phyloP scores from a whole-genome alignment of 2,888 invertebrate genomes.

The Monopis laevigella region DNA sequence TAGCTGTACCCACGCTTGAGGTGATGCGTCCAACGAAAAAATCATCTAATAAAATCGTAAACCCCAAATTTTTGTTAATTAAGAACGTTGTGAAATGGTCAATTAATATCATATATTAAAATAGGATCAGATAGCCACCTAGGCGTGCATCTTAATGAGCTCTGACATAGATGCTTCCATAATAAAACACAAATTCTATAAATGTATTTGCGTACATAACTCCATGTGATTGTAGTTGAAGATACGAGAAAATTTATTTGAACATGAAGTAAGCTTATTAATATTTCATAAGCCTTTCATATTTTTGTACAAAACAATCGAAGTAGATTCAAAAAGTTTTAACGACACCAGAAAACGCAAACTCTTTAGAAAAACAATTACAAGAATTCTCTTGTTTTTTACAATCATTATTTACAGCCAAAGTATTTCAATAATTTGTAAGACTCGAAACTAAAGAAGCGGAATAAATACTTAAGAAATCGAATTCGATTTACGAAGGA shows the following conservation, averaged over 20 bases:
- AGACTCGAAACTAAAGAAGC: constrained; percentile 11
- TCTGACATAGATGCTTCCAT: constrained; percentile 1
- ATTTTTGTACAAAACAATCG: too few species aligned
- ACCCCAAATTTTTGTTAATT: constrained; percentile 25
- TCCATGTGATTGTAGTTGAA: too few species aligned
- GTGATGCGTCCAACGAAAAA: constrained; percentile 1
- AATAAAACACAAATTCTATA: too few species aligned
- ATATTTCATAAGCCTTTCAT: background rate
- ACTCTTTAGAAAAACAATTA: too few species aligned
- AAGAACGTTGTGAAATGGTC: constrained; percentile 32
- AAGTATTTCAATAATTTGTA: too few species aligned
- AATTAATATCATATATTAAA: constrained; percentile 34
- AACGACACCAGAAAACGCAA: too few species aligned
- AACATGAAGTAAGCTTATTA: background rate
- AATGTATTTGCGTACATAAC: too few species aligned
- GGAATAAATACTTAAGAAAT: constrained; percentile 25
- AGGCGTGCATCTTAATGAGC: constrained; percentile 15
- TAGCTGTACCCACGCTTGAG: constrained; percentile 18
- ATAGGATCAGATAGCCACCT: constrained; percentile 26
- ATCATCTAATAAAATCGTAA: constrained; percentile 11
- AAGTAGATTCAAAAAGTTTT: too few species aligned
- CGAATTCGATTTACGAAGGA: constrained; percentile 28
- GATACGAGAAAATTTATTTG: background rate
- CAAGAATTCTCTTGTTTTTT: too few species aligned
- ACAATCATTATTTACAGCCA: too few species aligned